A percentile compares a stretch with the other conserved stretches of the same genome.
Conservation (phyloP, 2,888 invertebrate species). For the Oscheius onirici region DNA sequence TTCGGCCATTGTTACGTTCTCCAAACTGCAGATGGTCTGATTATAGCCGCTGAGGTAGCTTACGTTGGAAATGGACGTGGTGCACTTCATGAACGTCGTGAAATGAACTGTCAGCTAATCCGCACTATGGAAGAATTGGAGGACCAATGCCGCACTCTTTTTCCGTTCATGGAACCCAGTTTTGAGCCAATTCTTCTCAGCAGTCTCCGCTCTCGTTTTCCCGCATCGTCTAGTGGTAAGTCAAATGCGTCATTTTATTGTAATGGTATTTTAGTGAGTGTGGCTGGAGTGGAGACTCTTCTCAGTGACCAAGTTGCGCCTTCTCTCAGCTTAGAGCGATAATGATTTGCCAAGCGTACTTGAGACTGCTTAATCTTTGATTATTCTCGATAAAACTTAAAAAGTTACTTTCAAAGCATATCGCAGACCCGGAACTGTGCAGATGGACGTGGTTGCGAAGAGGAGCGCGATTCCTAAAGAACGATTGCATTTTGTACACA, state of each 20-base stretch:
- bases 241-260: background rate
- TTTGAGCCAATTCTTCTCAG: background rate
- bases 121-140: too few species aligned
- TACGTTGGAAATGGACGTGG: too few species aligned
- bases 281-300: background rate
- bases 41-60: too few species aligned
- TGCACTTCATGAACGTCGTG: too few species aligned
- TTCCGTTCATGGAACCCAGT: too few species aligned
- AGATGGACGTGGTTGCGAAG: background rate
- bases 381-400: background rate
- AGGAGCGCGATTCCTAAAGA: background rate
- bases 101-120: too few species aligned
- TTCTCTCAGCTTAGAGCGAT: background rate
- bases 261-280: background rate
- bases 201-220: background rate
- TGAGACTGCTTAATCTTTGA: background rate
- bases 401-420: background rate
- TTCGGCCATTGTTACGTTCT: too few species aligned
- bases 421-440: slow-evolving; percentile 3
- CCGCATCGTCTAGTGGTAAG: background rate
- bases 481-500: background rate
- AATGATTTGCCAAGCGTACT: background rate
- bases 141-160: too few species aligned
- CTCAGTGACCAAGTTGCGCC: background rate
- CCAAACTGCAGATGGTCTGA: too few species aligned